Evolutionary conservation across 2,797 vertebrate species (phyloP).

Genomic region (Sebastes kiyomatsui): DNA sequence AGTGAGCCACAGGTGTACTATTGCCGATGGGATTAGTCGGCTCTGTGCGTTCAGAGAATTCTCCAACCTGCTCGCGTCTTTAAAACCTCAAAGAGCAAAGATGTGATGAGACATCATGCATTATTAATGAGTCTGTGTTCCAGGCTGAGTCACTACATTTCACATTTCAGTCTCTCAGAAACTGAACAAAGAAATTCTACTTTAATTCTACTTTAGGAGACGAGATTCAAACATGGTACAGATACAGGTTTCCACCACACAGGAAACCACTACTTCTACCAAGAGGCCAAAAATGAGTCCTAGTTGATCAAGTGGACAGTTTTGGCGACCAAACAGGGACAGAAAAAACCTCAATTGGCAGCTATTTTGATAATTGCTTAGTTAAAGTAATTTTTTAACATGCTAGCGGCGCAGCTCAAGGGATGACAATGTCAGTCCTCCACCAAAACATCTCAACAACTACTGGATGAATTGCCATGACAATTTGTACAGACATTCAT

Average conservation of each 20-base stretch:
- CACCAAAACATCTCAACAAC: background rate
- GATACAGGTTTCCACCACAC: background rate
- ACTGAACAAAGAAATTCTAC: background rate
- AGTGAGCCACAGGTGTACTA: constrained; percentile 30
- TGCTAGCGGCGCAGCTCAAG: rapidly evolving
- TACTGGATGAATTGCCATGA: background rate
- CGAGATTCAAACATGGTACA: background rate
- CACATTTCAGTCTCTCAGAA: background rate
- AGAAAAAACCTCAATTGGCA: background rate
- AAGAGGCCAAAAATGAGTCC: background rate
- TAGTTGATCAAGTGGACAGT: background rate
- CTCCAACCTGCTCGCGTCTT: constrained; percentile 7
- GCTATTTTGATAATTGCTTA: background rate
- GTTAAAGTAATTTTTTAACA: background rate
- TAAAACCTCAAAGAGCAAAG: constrained; percentile 14
- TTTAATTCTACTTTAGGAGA: too few species aligned
- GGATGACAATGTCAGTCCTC: background rate
- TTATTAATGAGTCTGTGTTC: constrained; percentile 11
- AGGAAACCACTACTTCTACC: background rate
- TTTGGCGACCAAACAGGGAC: background rate
- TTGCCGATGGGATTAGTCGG: constrained; percentile 42
- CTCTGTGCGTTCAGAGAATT: constrained; percentile 6
- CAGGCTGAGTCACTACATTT: background rate
- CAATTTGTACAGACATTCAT: background rate
- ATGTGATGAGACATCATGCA: background rate